These are phyloP conservation scores for Archivesica marissinica DNA, from an alignment of 1,140 invertebrate genomes.

Conservation along the genomic window DNA sequence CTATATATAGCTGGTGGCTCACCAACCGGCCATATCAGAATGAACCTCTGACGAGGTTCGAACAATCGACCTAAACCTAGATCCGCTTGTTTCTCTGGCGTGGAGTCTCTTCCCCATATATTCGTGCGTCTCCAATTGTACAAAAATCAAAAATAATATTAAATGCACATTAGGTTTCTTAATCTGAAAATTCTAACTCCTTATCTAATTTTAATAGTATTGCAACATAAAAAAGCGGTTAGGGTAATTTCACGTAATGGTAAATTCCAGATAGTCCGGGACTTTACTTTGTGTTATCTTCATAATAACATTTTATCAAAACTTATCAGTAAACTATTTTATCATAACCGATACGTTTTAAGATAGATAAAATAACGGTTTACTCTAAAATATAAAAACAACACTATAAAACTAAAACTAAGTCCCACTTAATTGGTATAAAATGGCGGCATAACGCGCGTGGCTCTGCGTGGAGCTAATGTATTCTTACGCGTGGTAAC, in stretches of 20 bases:
- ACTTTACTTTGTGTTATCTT: slow-evolving; percentile 46
- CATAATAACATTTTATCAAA: slow-evolving; percentile 28
- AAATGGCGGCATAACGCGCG: slow-evolving; percentile 17
- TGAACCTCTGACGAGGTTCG: too few species aligned
- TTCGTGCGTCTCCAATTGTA: slow-evolving; percentile 30
- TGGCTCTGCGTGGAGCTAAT: slow-evolving; percentile 27
- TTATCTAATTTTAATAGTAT: slow-evolving; percentile 37
- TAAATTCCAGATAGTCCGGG: slow-evolving; percentile 21
- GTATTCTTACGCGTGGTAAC: slow-evolving; percentile 11
- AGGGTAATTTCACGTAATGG: slow-evolving; percentile 10
- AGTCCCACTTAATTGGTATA: slow-evolving; percentile 30
- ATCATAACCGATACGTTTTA: slow-evolving; percentile 49
- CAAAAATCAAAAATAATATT: slow-evolving; percentile 28
- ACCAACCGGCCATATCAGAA: too few species aligned
- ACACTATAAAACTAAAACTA: slow-evolving; percentile 38
- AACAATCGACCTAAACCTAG: too few species aligned
- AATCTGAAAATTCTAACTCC: slow-evolving; percentile 10
- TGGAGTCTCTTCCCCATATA: neutral
- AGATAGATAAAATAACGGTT: slow-evolving; percentile 45
- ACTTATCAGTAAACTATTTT: slow-evolving; percentile 54
- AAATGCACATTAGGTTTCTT: slow-evolving; percentile 30
- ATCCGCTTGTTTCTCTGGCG: too few species aligned
- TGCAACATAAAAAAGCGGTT: slow-evolving; percentile 40
- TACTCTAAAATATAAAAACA: slow-evolving; percentile 31
- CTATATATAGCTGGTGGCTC: too few species aligned